phyloP scores from a whole-genome alignment of 2,113 vertebrate genomes.

The Baryphthengus martii region DNA sequence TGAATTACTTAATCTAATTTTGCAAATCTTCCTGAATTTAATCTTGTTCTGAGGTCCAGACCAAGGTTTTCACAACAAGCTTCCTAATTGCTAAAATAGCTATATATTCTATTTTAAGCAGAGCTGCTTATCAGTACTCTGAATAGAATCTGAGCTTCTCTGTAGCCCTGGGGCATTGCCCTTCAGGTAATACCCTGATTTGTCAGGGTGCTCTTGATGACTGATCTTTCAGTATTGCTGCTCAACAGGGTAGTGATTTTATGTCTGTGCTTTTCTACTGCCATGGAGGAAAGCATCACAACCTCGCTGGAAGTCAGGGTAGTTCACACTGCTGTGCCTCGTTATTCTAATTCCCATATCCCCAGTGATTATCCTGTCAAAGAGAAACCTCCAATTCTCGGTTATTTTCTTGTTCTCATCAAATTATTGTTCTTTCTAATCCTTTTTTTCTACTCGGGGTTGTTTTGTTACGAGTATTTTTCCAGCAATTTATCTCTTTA shows the following conservation, averaged over 20 bases:
- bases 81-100: not conserved
- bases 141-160: not conserved
- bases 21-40: not conserved
- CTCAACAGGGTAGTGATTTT: not conserved
- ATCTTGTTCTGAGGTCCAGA: not conserved
- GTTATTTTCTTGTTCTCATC: slow-evolving; percentile 3
- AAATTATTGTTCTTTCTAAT: slow-evolving; percentile 17
- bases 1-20: not conserved
- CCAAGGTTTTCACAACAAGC: not conserved
- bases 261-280: not conserved
- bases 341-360: not conserved
- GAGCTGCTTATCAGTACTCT: not conserved
- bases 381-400: not conserved
- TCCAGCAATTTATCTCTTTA: not conserved
- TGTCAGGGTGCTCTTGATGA: not conserved
- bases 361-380: not conserved
- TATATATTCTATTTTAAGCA: not conserved
- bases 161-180: not conserved
- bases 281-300: not conserved
- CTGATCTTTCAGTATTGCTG: not conserved
- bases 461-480: not conserved
- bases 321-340: not conserved
- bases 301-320: not conserved
- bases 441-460: not conserved
- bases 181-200: not conserved